Percentiles rank a stretch among this genome's conserved stretches.
Conservation (phyloP, 2,797 vertebrate genomes). For the Cuniculus paca region DNA sequence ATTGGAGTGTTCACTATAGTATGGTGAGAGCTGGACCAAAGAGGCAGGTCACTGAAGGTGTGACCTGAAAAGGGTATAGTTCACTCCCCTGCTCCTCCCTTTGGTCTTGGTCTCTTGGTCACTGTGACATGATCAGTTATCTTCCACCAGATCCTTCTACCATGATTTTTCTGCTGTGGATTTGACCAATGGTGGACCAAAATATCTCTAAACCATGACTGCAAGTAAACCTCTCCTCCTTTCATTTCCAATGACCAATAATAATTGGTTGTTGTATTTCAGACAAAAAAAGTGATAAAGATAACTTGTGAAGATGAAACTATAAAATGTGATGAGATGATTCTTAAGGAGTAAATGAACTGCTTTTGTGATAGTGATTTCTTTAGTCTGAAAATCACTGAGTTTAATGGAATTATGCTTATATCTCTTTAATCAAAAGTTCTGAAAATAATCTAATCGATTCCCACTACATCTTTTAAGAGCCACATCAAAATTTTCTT, state of each 20-base stretch:
- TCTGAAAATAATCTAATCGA: neutral
- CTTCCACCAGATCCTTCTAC: neutral
- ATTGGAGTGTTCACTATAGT: neutral
- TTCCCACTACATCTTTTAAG: slow-evolving; percentile 18
- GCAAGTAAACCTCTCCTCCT: neutral
- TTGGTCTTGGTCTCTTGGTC: neutral
- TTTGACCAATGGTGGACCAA: neutral
- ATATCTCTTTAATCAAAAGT: neutral
- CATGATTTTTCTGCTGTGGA: neutral
- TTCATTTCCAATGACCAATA: neutral
- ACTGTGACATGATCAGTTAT: neutral
- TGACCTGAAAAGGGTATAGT: neutral
- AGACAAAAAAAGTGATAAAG: neutral
- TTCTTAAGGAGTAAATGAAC: neutral
- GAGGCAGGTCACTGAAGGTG: neutral
- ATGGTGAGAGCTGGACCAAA: neutral
- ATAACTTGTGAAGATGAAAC: neutral
- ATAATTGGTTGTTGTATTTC: neutral
- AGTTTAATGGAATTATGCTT: neutral
- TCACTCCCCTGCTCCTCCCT: neutral
- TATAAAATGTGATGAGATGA: neutral
- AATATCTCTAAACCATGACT: neutral
- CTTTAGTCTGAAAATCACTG: neutral
- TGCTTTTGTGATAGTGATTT: neutral
- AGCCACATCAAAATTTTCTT: neutral